Evolutionary conservation across 2,888 invertebrate species (phyloP), one percentile per base, ranked within the genome.

Genomic region (Helobdella robusta): DNA sequence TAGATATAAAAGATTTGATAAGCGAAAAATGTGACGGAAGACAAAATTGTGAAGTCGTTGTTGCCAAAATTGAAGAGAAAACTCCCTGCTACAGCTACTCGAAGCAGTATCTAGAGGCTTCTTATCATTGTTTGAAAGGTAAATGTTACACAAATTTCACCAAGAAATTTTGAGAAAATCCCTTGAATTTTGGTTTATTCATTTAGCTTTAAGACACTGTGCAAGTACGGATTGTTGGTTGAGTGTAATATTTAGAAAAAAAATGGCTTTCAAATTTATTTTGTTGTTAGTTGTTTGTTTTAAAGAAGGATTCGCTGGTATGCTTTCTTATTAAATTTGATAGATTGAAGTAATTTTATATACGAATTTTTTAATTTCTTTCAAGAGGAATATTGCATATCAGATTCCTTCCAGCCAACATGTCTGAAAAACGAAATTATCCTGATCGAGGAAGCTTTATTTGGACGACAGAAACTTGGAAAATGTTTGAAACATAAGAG

Each of bases 371-470:
- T n/a, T n/a, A n/a, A 20, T 11, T 11, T 6, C 8, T 11, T 50
- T 50, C 20, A 6, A 6, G 54, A 63, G 8, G 63, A 63, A 15
- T 63, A 30, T 30, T 63, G 63, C 11, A 32, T 28, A 20, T 50
- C 20, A n/a, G 63, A 63, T 35, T 15, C 32, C n/a, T 63, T 63
- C 35, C 50, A 63, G 25, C 63, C 58, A n/a, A 23, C 25, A 0
- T 64, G 64, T 58, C 32, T 30, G 4, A 35, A 56, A 36, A 56
- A 54, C 6, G 64, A 64, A 54, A 36, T 52, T 2, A 30, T 63
- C 4, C n/a, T 52, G 18, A 46, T 63, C 23, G 36, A 6, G 18
- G 36, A 34, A 15, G 63, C 63, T 34, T 23, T 34, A n/a, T 63
- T 34, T 32, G 63, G 63, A 52, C 50, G 63, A 32, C 50, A 30